Evolutionary conservation across 2,797 vertebrate species (phyloP).

Genomic region (Phataginus tetradactyla): DNA sequence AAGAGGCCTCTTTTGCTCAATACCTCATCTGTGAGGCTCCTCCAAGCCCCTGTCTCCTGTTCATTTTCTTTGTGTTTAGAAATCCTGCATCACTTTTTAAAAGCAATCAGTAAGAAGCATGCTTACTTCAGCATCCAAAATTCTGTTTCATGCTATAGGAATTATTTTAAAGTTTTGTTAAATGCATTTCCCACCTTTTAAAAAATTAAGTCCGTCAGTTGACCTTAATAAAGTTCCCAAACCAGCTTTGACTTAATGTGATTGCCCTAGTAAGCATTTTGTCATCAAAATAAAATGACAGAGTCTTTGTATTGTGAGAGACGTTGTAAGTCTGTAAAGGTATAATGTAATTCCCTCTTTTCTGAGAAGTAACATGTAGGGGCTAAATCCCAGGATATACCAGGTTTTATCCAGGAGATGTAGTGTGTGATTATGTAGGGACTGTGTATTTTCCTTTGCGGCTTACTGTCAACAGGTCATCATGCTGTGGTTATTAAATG

Average conservation of each 20-base stretch:
- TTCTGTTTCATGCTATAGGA: not conserved
- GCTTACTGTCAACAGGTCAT: not conserved
- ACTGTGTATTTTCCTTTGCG: not conserved
- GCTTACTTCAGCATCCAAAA: not conserved
- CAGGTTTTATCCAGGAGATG: not conserved
- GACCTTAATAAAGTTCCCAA: not conserved
- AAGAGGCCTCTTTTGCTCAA: not conserved
- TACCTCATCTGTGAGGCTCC: not conserved
- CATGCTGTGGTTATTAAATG: not conserved
- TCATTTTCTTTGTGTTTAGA: not conserved
- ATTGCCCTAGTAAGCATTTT: not conserved
- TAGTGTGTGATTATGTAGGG: not conserved
- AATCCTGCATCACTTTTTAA: not conserved
- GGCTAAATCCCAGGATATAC: not conserved
- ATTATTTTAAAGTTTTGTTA: not conserved
- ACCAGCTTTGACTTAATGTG: not conserved
- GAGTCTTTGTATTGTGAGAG: not conserved
- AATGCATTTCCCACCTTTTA: not conserved
- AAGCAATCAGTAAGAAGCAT: not conserved
- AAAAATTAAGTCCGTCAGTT: not conserved
- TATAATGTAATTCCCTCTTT: not conserved
- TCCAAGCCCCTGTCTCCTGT: not conserved
- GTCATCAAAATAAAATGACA: not conserved
- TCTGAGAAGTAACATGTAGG: not conserved
- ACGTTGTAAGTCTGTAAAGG: not conserved